Base-by-base conservation (phyloP, 2,888 invertebrate genomes). In the Neria commutata region DNA sequence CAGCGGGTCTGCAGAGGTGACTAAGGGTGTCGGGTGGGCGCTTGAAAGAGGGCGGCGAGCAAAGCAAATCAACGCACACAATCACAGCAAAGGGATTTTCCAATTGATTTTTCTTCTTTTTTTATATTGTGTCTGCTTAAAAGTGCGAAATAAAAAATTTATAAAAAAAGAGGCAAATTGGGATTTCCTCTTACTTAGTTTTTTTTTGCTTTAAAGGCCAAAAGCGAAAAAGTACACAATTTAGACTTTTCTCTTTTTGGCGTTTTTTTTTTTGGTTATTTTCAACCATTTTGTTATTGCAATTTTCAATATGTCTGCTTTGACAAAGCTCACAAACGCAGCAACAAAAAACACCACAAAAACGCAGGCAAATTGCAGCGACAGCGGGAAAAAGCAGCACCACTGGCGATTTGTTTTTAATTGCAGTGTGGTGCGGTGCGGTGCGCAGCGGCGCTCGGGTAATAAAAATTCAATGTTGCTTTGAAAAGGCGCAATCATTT, bases 361-460 rank as follows among this genome's bases (percentile, higher is more conserved):
- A 2, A 45, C 21, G 45, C 10, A 21, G 11, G 21, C n/a, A 45
- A 45, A n/a, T n/a, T n/a, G n/a, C n/a, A n/a, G n/a, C n/a, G n/a
- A n/a, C n/a, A n/a, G n/a, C n/a, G n/a, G n/a, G n/a, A 17, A 19
- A 56, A 50, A 53, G 56, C 57, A 54, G 54, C 55, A 61, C 61
- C 52, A 54, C 37, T 61, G 61, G 61, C 58, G 61, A 55, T 57
- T 61, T 61, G 57, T 65, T 73, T 73, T 73, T 74, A 73, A 73
- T 73, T 73, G 73, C 73, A 67, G 65, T 72, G 67, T 8, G 6
- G 29, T 29, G 29, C 29, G 29, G 29, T 11, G 29, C n/a, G n/a
- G n/a, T n/a, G n/a, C n/a, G n/a, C n/a, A n/a, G n/a, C n/a, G n/a
- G n/a, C 37, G 47, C 29, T 23, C 17, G 29, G 11, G 24, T 26